Conservation (phyloP, 2,888 invertebrate species). For the Phengaris arion region DNA sequence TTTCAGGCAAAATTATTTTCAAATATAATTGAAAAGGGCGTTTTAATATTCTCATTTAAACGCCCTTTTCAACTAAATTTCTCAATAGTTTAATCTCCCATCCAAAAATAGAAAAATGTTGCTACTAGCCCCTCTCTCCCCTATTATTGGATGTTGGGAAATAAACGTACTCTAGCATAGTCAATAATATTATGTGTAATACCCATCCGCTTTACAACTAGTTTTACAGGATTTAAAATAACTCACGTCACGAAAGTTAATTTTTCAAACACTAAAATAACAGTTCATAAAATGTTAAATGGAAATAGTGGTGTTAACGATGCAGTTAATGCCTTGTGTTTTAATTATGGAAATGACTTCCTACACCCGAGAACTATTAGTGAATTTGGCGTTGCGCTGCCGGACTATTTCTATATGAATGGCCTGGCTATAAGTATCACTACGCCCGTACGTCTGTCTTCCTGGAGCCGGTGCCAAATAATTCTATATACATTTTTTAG, state of each 20-base stretch:
- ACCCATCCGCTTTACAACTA: no score
- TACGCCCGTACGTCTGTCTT: conserved; percentile 46
- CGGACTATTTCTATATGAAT: conserved; percentile 63
- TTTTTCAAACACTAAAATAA: conserved; percentile 6
- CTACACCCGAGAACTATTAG: conserved; percentile 23
- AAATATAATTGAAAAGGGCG: no score
- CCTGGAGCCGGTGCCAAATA: conserved; percentile 55
- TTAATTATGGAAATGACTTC: conserved; percentile 29
- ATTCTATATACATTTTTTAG: conserved; percentile 36
- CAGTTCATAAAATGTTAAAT: background rate
- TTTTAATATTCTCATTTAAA: no score
- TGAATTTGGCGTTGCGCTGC: conserved; percentile 35
- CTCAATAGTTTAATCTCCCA: no score
- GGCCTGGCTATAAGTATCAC: conserved; percentile 44
- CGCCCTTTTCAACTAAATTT: no score
- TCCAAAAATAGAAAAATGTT: no score
- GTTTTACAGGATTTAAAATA: background rate
- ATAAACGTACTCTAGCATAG: no score
- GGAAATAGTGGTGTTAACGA: conserved; percentile 7
- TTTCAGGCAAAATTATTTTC: no score
- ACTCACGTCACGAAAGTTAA: background rate
- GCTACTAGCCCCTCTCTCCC: no score
- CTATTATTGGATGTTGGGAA: no score
- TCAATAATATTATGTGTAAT: no score
- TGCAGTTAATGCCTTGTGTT: conserved; percentile 6